phyloP scores from a whole-genome alignment of 2,797 vertebrate genomes.

The Garrulus glandarius region DNA sequence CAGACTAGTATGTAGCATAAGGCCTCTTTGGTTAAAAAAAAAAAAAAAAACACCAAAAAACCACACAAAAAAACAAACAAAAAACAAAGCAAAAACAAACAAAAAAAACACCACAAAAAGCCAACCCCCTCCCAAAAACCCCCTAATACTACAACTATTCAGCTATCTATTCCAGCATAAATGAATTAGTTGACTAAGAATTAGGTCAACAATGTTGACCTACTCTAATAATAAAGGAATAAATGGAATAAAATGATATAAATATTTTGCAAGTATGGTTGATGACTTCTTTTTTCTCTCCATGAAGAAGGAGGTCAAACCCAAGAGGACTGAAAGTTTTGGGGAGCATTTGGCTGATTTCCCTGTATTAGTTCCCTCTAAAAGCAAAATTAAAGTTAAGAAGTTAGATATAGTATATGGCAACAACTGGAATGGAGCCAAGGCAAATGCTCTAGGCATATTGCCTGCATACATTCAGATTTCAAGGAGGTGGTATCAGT shows the following conservation, averaged over 20 bases:
- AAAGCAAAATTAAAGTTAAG: not conserved
- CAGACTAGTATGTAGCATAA: not conserved
- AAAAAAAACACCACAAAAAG: not conserved
- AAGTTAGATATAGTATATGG: not conserved
- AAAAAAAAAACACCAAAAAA: not conserved
- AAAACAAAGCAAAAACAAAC: not conserved
- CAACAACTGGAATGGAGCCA: not conserved
- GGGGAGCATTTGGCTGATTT: not conserved
- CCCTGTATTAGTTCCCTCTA: not conserved
- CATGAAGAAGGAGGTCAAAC: not conserved
- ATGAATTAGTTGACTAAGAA: not conserved
- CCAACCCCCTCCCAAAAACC: fast-evolving
- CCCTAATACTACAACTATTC: not conserved
- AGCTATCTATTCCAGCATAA: not conserved
- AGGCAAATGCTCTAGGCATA: not conserved
- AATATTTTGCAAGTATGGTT: not conserved
- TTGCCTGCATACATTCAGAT: not conserved
- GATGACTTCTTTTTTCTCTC: not conserved
- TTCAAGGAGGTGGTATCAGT: not conserved
- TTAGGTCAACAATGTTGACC: not conserved
- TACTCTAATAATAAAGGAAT: not conserved
- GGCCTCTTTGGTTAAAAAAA: not conserved
- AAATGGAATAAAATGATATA: not conserved
- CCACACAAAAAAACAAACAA: not conserved
- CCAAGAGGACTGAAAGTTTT: not conserved